These are phyloP conservation scores for Sinodicranocentrus sp. DNA, from an alignment of 2,888 invertebrate species.

Conservation along the genomic window DNA sequence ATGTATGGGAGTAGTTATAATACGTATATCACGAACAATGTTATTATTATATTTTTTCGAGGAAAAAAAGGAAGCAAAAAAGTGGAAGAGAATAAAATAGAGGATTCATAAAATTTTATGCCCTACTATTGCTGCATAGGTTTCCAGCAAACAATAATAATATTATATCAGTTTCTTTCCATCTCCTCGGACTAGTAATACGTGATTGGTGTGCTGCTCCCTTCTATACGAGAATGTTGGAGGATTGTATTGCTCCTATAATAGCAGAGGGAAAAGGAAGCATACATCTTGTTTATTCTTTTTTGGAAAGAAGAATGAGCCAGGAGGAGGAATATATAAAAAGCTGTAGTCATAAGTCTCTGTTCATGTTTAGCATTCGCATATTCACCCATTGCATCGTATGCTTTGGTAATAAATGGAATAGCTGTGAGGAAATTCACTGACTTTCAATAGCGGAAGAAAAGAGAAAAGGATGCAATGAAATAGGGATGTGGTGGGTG, in stretches of 20 bases:
- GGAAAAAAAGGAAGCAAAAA: conserved; percentile 1
- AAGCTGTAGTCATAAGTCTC: conserved; percentile 2
- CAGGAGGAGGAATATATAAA: not conserved
- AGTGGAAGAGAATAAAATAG: conserved; percentile 32
- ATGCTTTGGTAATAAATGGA: conserved; percentile 53
- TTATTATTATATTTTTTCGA: conserved; percentile 29
- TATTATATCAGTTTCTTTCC: conserved; percentile 15
- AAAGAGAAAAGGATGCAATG: conserved; percentile 28
- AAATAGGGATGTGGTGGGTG: not conserved
- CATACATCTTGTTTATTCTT: conserved; percentile 1
- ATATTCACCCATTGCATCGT: conserved; percentile 38
- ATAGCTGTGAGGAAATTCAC: conserved; percentile 49
- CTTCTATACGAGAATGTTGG: not conserved
- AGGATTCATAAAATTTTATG: conserved; percentile 62
- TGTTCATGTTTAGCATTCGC: conserved; percentile 30
- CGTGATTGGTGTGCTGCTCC: no score
- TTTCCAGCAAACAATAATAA: conserved; percentile 44
- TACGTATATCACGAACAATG: conserved; percentile 5
- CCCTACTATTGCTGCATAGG: conserved; percentile 43
- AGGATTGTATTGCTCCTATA: not conserved
- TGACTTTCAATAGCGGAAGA: conserved; percentile 29
- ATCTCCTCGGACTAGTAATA: not conserved
- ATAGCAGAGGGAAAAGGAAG: not conserved
- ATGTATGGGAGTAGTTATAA: not conserved
- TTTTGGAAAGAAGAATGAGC: not conserved